A percentile compares a stretch with the other conserved stretches of the same genome.
Evolutionary conservation across 2,797 vertebrate genomes (phyloP).

Genomic region (Ceryle rudis): DNA sequence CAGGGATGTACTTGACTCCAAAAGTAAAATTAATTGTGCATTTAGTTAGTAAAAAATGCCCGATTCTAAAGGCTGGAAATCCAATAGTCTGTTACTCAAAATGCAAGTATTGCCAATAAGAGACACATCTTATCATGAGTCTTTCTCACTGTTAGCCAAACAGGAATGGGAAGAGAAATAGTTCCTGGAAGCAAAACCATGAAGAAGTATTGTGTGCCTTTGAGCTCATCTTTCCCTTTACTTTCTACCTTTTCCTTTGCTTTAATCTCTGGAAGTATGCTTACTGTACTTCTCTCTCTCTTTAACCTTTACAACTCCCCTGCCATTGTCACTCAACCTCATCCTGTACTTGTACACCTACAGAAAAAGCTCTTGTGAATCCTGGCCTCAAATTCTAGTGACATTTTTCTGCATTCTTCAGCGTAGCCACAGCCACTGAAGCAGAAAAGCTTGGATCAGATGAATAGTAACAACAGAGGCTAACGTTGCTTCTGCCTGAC

Average conservation of each 20-base stretch:
- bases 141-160: background rate
- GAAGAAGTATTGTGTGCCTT: background rate
- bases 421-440: background rate
- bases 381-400: background rate
- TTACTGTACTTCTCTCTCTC: background rate
- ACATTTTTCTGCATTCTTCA: background rate
- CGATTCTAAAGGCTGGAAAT: background rate
- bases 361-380: background rate
- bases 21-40: background rate
- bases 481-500: conserved; percentile 61
- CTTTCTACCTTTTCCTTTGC: background rate
- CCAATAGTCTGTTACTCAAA: background rate
- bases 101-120: background rate
- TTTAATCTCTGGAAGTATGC: conserved; percentile 2
- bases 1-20: background rate
- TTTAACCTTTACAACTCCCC: background rate
- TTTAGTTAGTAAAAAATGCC: background rate
- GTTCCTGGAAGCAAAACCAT: background rate
- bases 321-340: background rate
- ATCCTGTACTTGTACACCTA: background rate
- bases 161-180: background rate
- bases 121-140: background rate
- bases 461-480: conserved; percentile 13
- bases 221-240: background rate
- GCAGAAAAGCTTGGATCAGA: background rate